Evolutionary conservation across 2,888 invertebrate genomes (phyloP).

Genomic region (Agrenia bidenticulata): DNA sequence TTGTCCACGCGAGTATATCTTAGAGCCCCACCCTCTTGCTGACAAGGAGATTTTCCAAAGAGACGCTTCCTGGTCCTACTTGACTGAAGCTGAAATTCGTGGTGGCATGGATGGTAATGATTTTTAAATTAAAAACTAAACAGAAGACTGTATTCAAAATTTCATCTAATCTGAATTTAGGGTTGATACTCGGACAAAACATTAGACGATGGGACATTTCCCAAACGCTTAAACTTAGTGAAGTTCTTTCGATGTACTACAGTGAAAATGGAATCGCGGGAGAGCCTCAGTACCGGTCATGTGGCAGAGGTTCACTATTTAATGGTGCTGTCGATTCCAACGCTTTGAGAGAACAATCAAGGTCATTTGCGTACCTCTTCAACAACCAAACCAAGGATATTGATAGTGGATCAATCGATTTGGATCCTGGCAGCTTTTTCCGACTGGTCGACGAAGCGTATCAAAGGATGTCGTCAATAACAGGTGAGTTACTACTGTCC

Average conservation of each 20-base stretch:
- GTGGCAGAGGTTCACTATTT: conserved; percentile 36
- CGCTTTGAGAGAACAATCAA: conserved; percentile 28
- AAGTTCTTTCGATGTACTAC: conserved; percentile 46
- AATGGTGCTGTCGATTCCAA: conserved; percentile 10
- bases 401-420: conserved; percentile 10
- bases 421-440: conserved; percentile 20
- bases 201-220: conserved; percentile 37
- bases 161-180: conserved; percentile 17
- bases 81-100: conserved; percentile 50
- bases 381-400: conserved; percentile 34
- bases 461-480: conserved; percentile 26
- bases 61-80: conserved; percentile 38
- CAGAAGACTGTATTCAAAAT: neutral
- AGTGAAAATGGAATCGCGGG: conserved; percentile 44
- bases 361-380: conserved; percentile 46
- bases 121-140: neutral
- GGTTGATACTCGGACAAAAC: conserved; percentile 41
- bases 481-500: conserved; percentile 23
- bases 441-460: conserved; percentile 34
- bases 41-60: conserved; percentile 30
- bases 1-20: conserved; percentile 47
- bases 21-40: conserved; percentile 28
- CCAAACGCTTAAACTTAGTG: conserved; percentile 33
- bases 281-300: conserved; percentile 34
- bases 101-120: conserved; percentile 50